These are phyloP conservation scores for Tipula lateralis DNA, from an alignment of 2,888 invertebrate genomes.

Conservation along the genomic window DNA sequence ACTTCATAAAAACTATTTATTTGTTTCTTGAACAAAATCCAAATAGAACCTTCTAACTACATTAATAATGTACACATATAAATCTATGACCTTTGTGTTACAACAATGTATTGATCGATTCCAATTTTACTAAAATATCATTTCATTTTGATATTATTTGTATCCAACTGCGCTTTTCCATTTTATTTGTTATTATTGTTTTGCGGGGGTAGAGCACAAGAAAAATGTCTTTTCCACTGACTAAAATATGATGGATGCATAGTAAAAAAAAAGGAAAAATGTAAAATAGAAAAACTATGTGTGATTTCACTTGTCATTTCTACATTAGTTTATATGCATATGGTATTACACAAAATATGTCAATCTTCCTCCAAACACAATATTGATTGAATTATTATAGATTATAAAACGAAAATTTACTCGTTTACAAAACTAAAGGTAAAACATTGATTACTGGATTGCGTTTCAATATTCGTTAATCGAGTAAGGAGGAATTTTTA, in stretches of 20 bases:
- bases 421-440: background rate
- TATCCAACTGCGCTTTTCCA: slow-evolving; percentile 12
- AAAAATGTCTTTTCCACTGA: background rate
- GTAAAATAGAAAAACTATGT: background rate
- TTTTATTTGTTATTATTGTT: background rate
- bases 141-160: background rate
- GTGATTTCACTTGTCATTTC: background rate
- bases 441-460: background rate
- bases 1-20: no score
- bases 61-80: background rate
- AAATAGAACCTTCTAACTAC: background rate
- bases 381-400: slow-evolving; percentile 11
- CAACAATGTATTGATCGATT: background rate
- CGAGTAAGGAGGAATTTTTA: background rate
- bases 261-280: background rate
- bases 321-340: no score
- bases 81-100: slow-evolving; percentile 5
- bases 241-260: background rate
- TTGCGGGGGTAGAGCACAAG: background rate
- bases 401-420: background rate
- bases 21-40: background rate
- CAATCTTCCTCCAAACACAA: background rate
- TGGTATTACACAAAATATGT: no score
- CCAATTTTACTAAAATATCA: slow-evolving; percentile 6
- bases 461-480: background rate